A percentile compares a stretch with the other conserved stretches of the same genome.
Conservation (phyloP, 1,140 invertebrate genomes). For the Euwallacea similis region DNA sequence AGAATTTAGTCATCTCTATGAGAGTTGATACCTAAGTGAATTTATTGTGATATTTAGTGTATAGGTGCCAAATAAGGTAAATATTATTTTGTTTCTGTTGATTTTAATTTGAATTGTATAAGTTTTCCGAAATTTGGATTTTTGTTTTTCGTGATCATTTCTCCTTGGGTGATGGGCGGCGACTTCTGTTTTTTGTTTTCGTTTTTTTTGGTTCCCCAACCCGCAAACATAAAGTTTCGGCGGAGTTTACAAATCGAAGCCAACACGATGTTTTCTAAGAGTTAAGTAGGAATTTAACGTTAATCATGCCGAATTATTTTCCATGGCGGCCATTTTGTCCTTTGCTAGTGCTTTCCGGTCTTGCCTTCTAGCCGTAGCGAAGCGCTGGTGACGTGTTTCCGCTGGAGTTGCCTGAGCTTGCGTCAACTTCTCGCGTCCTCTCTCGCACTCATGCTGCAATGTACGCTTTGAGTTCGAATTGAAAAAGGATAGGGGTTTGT, state of each 20-base stretch:
- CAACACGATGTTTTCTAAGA: no score
- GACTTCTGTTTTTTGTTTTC: not conserved
- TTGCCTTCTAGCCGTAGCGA: no score
- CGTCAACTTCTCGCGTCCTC: slow-evolving; percentile 9
- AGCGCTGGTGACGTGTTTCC: not conserved
- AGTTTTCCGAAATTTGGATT: not conserved
- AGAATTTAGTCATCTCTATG: slow-evolving; percentile 49
- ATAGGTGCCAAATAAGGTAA: slow-evolving; percentile 56
- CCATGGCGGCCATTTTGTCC: not conserved
- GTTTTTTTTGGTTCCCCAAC: slow-evolving; percentile 6
- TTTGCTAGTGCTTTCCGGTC: not conserved
- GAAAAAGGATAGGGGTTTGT: no score
- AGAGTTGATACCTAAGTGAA: slow-evolving; percentile 50
- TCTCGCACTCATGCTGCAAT: no score
- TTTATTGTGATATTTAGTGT: slow-evolving; percentile 54
- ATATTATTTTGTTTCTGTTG: slow-evolving; percentile 21
- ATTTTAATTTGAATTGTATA: not conserved
- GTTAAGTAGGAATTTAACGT: no score
- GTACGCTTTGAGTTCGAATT: not conserved
- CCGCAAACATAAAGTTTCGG: no score
- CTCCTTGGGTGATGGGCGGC: not conserved
- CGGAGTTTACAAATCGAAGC: no score
- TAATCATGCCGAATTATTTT: no score
- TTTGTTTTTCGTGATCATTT: not conserved
- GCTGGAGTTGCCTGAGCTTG: slow-evolving; percentile 36